These are phyloP conservation scores for Trachelipus rathkii DNA, from an alignment of 1,140 invertebrate genomes.

Conservation along the genomic window DNA sequence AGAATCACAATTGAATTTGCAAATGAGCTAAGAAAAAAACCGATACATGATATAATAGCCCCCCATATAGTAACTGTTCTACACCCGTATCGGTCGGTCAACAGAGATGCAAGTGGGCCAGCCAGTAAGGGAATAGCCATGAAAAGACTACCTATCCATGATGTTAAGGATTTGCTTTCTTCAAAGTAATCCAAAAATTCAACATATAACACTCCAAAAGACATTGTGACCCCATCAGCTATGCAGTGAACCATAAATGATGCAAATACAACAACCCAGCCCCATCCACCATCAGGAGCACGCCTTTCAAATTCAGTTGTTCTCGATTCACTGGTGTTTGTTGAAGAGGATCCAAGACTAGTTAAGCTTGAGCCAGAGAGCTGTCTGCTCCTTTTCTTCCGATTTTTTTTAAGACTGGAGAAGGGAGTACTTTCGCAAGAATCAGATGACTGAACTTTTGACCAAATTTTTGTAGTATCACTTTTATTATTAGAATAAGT, in stretches of 20 bases:
- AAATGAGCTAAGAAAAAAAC: conserved; percentile 76
- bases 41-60: conserved; percentile 67
- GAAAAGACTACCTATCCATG: conserved; percentile 83
- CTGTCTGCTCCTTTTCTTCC: conserved; percentile 28
- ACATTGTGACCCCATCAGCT: conserved; percentile 90
- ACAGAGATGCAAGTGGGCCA: conserved; percentile 79
- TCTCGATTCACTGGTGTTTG: conserved; percentile 18
- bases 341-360: conserved; percentile 38
- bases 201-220: conserved; percentile 82
- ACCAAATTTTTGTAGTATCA: conserved; percentile 14
- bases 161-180: conserved; percentile 74
- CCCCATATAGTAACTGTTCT: conserved; percentile 70
- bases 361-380: conserved; percentile 38
- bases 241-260: conserved; percentile 87
- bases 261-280: conserved; percentile 61
- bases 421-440: conserved; percentile 2
- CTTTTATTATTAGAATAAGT: conserved; percentile 18
- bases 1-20: conserved; percentile 72
- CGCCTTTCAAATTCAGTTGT: conserved; percentile 37
- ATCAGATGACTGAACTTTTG: conserved; percentile 19
- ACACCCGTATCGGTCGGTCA: conserved; percentile 83
- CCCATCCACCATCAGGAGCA: conserved; percentile 46
- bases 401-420: conserved; percentile 20
- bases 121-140: conserved; percentile 84
- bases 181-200: conserved; percentile 81